Base-by-base conservation (phyloP, 2,888 invertebrate species). In the Eristalis intricaria region DNA sequence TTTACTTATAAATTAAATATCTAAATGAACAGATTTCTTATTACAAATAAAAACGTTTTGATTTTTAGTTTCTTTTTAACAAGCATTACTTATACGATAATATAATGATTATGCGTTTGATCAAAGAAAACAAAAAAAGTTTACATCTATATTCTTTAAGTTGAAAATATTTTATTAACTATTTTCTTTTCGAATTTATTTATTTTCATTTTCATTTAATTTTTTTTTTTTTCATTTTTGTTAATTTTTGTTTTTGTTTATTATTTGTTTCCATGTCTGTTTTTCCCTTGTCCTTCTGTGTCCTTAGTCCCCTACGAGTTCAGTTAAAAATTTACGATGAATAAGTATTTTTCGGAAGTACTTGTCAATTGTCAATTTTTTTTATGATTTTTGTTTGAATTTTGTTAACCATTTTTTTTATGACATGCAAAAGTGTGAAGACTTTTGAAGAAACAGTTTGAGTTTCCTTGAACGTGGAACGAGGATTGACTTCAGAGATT, bases 81-180 rank as follows among this genome's bases (percentile, higher is more conserved):
- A 50, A 50, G 86, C 75, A 83, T 87, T 87, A 83, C 79, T 78
- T 86, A 86, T 83, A 83, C 70, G 78, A 86, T 81, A 86, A 71
- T 83, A 86, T 86, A 86, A 83, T 83, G 83, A 83, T 78, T 86
- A 86, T 86, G 86, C 83, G 86, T 86, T 86, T 83, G 78, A 83
- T 76, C 61, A 83, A 71, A 76, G 77, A 82, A 40, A 77, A 60
- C 26, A 26, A 38, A 76, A n/a, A 85, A 77, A 82, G 76, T 85
- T 82, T 83, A 86, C 86, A 86, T 86, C 80, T 56, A 73, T 86
- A 83, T 83, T 86, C 23, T 74, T 85, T 85, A 77, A 77, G 82
- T 85, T 82, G 8, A 50, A 8, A 70, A 70, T 82, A 75, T 80
- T 80, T 71, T 66, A 56, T 26, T 26, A 58, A 76, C 43, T 60